These are phyloP conservation scores for Eupithecia pulchellata DNA, from an alignment of 2,888 invertebrate genomes.

Conservation along the genomic window DNA sequence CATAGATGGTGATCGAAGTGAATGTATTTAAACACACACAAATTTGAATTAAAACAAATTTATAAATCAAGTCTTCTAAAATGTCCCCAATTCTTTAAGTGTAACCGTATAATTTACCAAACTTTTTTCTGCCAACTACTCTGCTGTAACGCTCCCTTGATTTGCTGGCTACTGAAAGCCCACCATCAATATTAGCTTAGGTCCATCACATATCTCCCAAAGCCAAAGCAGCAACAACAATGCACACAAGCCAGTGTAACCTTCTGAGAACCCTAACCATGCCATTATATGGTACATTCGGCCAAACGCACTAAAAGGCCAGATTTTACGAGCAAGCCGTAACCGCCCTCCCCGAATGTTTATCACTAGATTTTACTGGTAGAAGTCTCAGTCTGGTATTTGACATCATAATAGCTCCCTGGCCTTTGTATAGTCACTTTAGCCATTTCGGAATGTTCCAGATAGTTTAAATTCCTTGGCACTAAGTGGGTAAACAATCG, in stretches of 20 bases:
- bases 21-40: not conserved
- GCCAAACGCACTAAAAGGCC: slow-evolving; percentile 65
- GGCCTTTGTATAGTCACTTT: not conserved
- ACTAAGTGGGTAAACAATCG: not conserved
- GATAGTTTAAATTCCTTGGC: not conserved
- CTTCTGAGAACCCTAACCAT: slow-evolving; percentile 60
- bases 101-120: too few relatives aligned
- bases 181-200: slow-evolving; percentile 46
- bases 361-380: slow-evolving; percentile 64
- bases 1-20: not conserved
- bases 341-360: slow-evolving; percentile 58
- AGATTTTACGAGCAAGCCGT: slow-evolving; percentile 72
- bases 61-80: too few relatives aligned
- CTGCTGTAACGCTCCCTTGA: not conserved
- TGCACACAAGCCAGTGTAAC: slow-evolving; percentile 59
- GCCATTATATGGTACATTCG: slow-evolving; percentile 69
- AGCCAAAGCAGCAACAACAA: slow-evolving; percentile 44
- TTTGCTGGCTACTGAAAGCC: not conserved
- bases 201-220: slow-evolving; percentile 39
- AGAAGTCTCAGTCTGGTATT: slow-evolving; percentile 38
- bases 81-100: too few relatives aligned
- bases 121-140: too few relatives aligned
- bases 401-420: slow-evolving; percentile 14
- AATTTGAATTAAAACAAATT: not conserved
- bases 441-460: not conserved